phyloP scores from a whole-genome alignment of 2,797 vertebrate species.

The Monodelphis domestica region DNA sequence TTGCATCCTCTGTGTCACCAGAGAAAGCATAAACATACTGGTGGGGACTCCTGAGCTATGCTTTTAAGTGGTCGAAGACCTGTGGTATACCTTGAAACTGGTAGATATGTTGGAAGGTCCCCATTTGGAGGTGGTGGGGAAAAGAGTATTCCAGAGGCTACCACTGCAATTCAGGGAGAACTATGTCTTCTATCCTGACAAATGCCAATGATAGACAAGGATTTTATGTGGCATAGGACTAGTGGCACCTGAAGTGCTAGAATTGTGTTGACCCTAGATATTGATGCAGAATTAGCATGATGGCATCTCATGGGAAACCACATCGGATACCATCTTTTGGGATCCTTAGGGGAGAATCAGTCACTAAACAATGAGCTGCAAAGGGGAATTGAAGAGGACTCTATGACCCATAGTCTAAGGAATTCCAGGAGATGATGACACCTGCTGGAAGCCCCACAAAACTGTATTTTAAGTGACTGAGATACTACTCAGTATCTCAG shows the following conservation, averaged over 20 bases:
- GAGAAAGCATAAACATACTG: neutral
- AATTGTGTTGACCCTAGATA: neutral
- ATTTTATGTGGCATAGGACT: neutral
- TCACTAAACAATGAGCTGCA: neutral
- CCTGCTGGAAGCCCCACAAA: neutral
- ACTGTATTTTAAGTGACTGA: neutral
- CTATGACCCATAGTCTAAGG: neutral
- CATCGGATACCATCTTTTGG: neutral
- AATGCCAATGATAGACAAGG: too few species aligned
- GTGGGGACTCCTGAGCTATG: neutral
- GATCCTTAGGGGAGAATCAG: neutral
- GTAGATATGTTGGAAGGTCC: neutral
- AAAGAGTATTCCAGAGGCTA: neutral
- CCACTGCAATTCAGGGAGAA: neutral
- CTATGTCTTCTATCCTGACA: neutral
- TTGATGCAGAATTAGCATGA: neutral
- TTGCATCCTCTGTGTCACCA: neutral
- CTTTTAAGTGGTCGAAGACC: neutral
- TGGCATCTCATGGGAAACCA: neutral
- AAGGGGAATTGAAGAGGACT: neutral
- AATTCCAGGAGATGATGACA: neutral
- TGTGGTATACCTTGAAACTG: neutral
- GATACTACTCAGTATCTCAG: neutral
- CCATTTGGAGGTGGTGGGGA: neutral
- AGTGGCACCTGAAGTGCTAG: neutral